phyloP scores from a whole-genome alignment of 2,113 vertebrate genomes.

The Isurus oxyrinchus region DNA sequence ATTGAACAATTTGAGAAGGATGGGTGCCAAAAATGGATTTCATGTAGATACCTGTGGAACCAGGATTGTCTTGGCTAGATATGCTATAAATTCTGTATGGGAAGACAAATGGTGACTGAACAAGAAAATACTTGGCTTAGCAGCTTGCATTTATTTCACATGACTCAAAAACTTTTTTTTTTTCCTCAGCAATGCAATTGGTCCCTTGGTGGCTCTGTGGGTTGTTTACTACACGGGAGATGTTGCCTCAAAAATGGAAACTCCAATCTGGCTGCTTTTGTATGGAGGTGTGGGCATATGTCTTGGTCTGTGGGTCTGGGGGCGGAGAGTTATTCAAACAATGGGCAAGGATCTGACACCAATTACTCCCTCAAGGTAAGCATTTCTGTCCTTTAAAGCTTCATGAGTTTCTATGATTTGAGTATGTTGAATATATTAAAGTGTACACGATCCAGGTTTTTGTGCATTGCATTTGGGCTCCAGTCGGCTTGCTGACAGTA shows the following conservation, averaged over 20 bases:
- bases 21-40: not conserved
- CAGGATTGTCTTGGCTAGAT: not conserved
- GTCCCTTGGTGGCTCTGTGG: constrained; percentile 83
- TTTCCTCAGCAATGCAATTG: constrained; percentile 83
- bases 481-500: not conserved
- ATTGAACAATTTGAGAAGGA: not conserved
- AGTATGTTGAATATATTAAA: not conserved
- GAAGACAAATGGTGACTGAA: not conserved
- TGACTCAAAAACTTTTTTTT: not conserved
- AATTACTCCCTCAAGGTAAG: constrained; percentile 90
- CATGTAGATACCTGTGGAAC: not conserved
- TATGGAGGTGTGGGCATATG: constrained; percentile 88
- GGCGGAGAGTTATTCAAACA: constrained; percentile 92
- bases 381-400: not conserved
- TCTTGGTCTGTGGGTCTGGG: constrained; percentile 88
- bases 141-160: not conserved
- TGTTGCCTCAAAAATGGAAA: constrained; percentile 64
- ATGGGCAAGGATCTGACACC: constrained; percentile 94
- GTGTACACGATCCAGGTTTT: not conserved
- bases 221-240: constrained; percentile 69
- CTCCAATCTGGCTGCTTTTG: constrained; percentile 85
- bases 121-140: not conserved
- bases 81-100: not conserved
- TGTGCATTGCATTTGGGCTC: not conserved
- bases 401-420: not conserved